phyloP scores from a whole-genome alignment of 2,888 invertebrate species.

The Sympetrum striolatum region DNA sequence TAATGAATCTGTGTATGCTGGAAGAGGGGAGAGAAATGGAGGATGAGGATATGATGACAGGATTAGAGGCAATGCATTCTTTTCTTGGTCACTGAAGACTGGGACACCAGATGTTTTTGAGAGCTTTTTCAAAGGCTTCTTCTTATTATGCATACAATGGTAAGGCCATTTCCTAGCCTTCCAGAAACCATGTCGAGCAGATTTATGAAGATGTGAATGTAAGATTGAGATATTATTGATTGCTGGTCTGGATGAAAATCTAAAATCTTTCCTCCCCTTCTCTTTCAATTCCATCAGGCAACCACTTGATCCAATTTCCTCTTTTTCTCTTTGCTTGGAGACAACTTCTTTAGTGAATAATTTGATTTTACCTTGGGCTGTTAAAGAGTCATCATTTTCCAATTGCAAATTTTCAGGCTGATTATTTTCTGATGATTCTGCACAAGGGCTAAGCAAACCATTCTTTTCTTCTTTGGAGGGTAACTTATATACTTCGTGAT shows the following conservation, averaged over 20 bases:
- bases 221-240: not conserved
- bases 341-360: too few relatives aligned
- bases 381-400: not conserved
- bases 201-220: not conserved
- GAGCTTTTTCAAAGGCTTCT: not conserved
- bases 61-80: not conserved
- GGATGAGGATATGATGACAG: not conserved
- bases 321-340: not conserved
- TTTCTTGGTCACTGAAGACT: not conserved
- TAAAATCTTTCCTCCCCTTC: not conserved
- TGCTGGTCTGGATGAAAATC: not conserved
- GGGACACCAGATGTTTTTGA: not conserved
- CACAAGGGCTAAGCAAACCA: not conserved
- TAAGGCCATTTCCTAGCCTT: not conserved
- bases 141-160: not conserved
- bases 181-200: not conserved
- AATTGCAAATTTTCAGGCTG: not conserved
- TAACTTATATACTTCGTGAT: not conserved
- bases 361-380: not conserved
- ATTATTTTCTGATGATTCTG: not conserved
- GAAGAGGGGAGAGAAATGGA: conserved; percentile 2
- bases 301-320: not conserved
- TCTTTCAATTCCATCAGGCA: not conserved
- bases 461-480: not conserved
- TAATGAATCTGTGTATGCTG: not conserved